phyloP scores from a whole-genome alignment of 2,888 invertebrate species.

The Xylophagus ater region DNA sequence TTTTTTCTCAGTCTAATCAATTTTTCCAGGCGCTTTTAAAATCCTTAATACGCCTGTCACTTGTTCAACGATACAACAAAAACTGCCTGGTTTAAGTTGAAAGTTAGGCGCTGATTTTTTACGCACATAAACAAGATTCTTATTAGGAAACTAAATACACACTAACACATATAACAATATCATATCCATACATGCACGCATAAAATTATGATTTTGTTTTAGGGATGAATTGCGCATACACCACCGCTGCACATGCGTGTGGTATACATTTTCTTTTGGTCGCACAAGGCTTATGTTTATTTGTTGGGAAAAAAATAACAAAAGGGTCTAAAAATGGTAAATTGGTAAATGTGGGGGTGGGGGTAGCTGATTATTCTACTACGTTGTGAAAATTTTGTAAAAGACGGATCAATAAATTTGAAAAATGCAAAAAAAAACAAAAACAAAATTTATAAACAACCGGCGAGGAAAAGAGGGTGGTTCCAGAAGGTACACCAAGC shows the following conservation, averaged over 20 bases:
- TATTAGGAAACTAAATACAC: no score
- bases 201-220: background rate
- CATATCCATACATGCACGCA: no score
- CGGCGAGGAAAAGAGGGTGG: no score
- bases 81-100: slow-evolving; percentile 11
- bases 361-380: background rate
- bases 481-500: no score
- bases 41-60: no score
- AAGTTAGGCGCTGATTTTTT: slow-evolving; percentile 4
- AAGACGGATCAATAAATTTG: background rate
- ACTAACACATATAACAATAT: no score
- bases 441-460: background rate
- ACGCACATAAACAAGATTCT: no score
- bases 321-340: background rate
- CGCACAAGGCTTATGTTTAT: slow-evolving; percentile 13
- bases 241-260: slow-evolving; percentile 12
- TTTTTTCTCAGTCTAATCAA: no score
- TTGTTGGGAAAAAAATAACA: background rate
- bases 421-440: background rate
- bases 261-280: slow-evolving; percentile 8
- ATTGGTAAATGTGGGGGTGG: background rate
- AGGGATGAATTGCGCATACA: slow-evolving; percentile 7
- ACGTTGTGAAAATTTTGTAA: background rate
- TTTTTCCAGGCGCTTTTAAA: no score
- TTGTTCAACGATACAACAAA: slow-evolving; percentile 8